Evolutionary conservation across 2,888 invertebrate species (phyloP).

Genomic region (Epinotia demarniana): DNA sequence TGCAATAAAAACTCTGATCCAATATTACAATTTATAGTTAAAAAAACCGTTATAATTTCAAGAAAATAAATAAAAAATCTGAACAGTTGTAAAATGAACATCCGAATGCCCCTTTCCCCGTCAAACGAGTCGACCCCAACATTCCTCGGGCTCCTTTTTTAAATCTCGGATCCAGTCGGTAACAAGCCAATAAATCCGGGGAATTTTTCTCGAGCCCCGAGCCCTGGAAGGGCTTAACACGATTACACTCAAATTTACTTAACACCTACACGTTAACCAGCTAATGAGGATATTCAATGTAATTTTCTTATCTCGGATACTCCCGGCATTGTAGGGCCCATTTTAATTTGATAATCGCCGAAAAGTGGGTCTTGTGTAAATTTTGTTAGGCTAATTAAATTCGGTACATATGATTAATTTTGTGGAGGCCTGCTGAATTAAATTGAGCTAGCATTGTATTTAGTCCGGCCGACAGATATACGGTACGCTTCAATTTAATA

Average conservation of each 20-base stretch:
- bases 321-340: constrained; percentile 57
- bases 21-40: not conserved
- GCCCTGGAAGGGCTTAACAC: constrained; percentile 72
- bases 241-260: constrained; percentile 85
- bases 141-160: constrained; percentile 78
- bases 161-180: constrained; percentile 75
- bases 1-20: no score
- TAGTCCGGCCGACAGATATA: constrained; percentile 50
- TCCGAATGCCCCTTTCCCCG: constrained; percentile 66
- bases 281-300: constrained; percentile 78
- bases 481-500: not conserved
- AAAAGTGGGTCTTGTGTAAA: constrained; percentile 74
- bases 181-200: constrained; percentile 84
- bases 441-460: constrained; percentile 59
- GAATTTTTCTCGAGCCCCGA: constrained; percentile 74
- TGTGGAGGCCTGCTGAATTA: constrained; percentile 58
- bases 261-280: constrained; percentile 81
- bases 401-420: constrained; percentile 68
- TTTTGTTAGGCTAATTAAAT: constrained; percentile 73
- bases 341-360: constrained; percentile 77
- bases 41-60: not conserved
- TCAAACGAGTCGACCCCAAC: constrained; percentile 69
- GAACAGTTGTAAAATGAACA: constrained; percentile 75
- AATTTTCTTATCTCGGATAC: constrained; percentile 75
- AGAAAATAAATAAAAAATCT: constrained; percentile 62